Evolutionary conservation across 1,140 invertebrate species (phyloP), one percentile per base, ranked within the genome.

Genomic region (Aphelinus certus): DNA sequence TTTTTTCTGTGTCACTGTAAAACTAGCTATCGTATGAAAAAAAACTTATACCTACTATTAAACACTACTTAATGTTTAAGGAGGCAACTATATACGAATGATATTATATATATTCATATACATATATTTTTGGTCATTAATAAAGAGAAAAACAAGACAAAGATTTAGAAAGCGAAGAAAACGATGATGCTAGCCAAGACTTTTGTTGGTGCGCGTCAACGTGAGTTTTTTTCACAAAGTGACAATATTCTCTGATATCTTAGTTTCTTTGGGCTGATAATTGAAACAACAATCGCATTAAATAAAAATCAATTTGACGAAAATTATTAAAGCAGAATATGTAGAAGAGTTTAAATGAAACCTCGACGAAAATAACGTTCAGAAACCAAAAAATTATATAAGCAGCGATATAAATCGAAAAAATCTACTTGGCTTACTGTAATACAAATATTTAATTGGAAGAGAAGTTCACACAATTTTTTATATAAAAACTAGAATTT

Each of bases 91-190:
- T 82, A 85, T 83, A 83, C 84, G 82, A 84, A 83, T 83, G 82
- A 85, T 86, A 84, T 85, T 84, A 84, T 83, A 84, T 83, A 84
- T 81, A 82, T 71, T 71, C 58, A 84, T 81, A 84, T 83, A 87
- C 81, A 87, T 88, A 88, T 87, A 88, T 88, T 88, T 87, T 88
- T 88, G 85, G 84, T 88, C 86, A 87, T 87, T 85, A 86, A 85
- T 82, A 83, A 84, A 83, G 80, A 82, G 83, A 68, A 45, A 67
- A 67, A 67, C 42, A 53, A 47, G n/a, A 53, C 26, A 56, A 76
- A 71, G 57, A 66, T 56, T 65, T 51, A 66, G 58, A 61, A 53
- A 47, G 26, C 7, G 55, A 71, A 65, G 47, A n/a, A 79, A 81
- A 84, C 75, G 79, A 81, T 80, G 79, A 71, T 80, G 81, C 79